phyloP scores from a whole-genome alignment of 2,797 vertebrate species.

The Vireo griseus region DNA sequence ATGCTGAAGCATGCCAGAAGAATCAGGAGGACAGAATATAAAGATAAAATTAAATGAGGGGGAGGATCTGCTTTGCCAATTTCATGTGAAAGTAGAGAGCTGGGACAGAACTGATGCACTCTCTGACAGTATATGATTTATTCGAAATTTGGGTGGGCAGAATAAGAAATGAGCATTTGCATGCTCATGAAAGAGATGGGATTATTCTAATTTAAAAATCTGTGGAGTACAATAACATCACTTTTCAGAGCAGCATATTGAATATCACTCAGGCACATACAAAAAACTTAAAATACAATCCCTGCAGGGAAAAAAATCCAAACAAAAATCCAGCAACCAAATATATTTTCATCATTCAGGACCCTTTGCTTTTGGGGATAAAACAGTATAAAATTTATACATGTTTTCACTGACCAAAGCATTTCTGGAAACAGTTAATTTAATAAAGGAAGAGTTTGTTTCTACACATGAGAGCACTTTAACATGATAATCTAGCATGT shows the following conservation, averaged over 20 bases:
- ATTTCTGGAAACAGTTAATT: background rate
- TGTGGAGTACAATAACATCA: background rate
- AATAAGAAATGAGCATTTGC: background rate
- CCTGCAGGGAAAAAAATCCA: background rate
- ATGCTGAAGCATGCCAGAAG: background rate
- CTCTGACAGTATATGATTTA: background rate
- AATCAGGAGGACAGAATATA: background rate
- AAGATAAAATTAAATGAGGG: conserved; percentile 4
- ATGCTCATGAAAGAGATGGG: background rate
- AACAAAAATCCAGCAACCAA: background rate
- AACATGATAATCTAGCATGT: background rate
- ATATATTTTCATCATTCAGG: background rate
- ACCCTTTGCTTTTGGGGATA: background rate
- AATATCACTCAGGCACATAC: rapidly evolving
- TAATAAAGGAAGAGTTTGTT: background rate
- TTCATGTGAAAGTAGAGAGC: background rate
- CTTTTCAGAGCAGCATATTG: background rate
- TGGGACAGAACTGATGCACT: background rate
- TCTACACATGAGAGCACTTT: background rate
- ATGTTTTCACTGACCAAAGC: background rate
- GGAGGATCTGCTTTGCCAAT: background rate
- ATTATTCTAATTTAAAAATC: background rate
- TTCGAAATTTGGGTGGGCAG: conserved; percentile 7
- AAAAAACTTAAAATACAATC: background rate
- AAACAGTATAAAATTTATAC: background rate